Base-by-base conservation (phyloP, 2,113 vertebrate genomes). In the Grallaria varia region DNA sequence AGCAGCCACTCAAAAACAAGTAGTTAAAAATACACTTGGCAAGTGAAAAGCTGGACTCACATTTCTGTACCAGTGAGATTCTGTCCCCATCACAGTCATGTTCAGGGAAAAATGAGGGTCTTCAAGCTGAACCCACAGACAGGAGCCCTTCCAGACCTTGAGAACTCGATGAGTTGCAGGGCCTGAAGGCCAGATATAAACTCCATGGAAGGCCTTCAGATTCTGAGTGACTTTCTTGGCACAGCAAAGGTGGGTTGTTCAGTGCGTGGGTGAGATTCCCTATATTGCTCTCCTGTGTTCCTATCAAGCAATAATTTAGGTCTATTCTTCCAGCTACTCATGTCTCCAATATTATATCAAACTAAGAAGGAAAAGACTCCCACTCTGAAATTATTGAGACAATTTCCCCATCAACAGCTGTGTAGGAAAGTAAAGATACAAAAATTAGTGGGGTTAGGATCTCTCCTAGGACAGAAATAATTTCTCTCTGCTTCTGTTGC, bases 21-120 rank as follows among this genome's bases (percentile, higher is more conserved):
- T 56, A 91, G 87, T 95, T 89, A 89, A 95, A 96, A 96, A 95
- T 91, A 93, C 37, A 75, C 50, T 95, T 84, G 95, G 93, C 87
- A 94, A 87, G 82, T 79, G 73, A 87, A 76, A 94, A 94, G 81
- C 89, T 95, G 66, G 81, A 89, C 76, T 84, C 52, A 35, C 58
- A 68, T 89, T 95, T 90, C 40, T 64, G 0, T 56, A 62, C 22
- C 80, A 89, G 27, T 56, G 73, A 89, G 93, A 87, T 72, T 63
- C 64, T 90, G 62, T 24, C 69, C 20, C 44, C 0, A 60, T 21
- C 80, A 60, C 24, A 63, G 39, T 50, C 33, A 6, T 42, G 42
- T 42, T 69, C 52, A 71, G 64, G 55, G 35, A 31, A 66, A 92
- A 92, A 87, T 14, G 0, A 62, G 62, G 31, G 37, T 66, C 83